Percentiles rank a stretch among this genome's conserved stretches.
Conservation (phyloP, 2,113 vertebrate genomes). For the Prunella fulvescens region DNA sequence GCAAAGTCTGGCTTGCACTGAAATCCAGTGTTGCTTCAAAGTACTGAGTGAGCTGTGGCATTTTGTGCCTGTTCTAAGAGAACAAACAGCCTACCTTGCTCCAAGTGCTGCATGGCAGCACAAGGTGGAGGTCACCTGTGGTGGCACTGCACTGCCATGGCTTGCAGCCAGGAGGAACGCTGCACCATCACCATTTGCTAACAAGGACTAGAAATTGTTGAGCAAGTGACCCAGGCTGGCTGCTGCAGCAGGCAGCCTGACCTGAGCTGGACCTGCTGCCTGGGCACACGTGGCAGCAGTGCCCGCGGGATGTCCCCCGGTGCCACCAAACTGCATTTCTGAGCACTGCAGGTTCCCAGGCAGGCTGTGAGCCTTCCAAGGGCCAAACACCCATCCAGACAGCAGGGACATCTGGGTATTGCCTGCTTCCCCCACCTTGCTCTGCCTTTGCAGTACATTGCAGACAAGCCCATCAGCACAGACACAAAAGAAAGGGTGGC, state of each 20-base stretch:
- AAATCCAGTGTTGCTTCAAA: background rate
- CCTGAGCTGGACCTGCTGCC: background rate
- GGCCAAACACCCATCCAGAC: background rate
- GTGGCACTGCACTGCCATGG: background rate
- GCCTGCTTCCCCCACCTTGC: background rate
- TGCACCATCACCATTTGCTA: background rate
- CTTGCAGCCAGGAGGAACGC: background rate
- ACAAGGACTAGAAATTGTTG: background rate
- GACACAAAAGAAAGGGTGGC: background rate
- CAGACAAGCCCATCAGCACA: fast-evolving
- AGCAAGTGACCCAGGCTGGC: background rate
- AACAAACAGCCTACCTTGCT: background rate
- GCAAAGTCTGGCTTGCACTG: background rate
- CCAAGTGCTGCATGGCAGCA: background rate
- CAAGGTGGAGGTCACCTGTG: background rate
- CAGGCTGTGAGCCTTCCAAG: background rate
- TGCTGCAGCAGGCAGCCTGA: background rate
- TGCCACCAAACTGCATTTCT: background rate
- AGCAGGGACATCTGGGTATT: background rate
- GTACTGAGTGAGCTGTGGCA: background rate
- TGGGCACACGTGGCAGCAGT: fast-evolving
- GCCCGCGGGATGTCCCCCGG: fast-evolving
- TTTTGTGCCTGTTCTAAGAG: background rate
- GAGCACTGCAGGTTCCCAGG: background rate
- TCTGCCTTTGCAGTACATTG: background rate